A percentile compares a stretch with the other conserved stretches of the same genome.
phyloP scores from a whole-genome alignment of 2,113 vertebrate genomes.

The Cettia cetti region DNA sequence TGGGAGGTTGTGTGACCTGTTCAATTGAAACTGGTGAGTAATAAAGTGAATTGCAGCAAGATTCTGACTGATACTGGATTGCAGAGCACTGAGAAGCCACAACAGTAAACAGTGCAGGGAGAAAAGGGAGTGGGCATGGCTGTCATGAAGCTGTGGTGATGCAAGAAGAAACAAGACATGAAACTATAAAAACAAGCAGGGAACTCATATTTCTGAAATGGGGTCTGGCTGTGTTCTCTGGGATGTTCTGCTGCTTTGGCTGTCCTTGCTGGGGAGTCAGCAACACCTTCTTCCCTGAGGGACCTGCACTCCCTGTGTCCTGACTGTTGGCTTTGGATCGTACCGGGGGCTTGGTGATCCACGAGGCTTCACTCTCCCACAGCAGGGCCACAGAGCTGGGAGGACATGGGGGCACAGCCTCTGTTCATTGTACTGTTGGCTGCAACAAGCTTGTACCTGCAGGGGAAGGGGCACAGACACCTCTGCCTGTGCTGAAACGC shows the following conservation, averaged over 20 bases:
- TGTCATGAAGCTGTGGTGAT: not conserved
- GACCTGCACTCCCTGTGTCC: not conserved
- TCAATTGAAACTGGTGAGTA: not conserved
- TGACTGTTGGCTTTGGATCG: not conserved
- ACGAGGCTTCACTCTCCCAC: rapidly evolving
- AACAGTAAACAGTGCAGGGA: not conserved
- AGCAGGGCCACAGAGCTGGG: not conserved
- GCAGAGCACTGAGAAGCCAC: not conserved
- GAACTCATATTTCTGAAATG: rapidly evolving
- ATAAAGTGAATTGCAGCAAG: not conserved
- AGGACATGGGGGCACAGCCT: not conserved
- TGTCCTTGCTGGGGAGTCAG: not conserved
- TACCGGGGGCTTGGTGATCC: not conserved
- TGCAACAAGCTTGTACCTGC: not conserved
- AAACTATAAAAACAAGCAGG: not conserved
- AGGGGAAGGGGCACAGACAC: not conserved
- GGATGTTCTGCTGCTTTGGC: rapidly evolving
- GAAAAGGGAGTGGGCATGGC: not conserved
- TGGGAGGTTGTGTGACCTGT: not conserved
- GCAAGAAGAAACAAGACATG: not conserved
- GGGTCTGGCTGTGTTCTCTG: not conserved
- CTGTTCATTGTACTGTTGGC: not conserved
- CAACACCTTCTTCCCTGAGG: not conserved
- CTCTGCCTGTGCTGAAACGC: not conserved
- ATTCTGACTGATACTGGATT: not conserved